Percentiles rank a stretch among this genome's conserved stretches.
Conservation (phyloP, 2,888 invertebrate genomes). For the Pseudanteris insignis region DNA sequence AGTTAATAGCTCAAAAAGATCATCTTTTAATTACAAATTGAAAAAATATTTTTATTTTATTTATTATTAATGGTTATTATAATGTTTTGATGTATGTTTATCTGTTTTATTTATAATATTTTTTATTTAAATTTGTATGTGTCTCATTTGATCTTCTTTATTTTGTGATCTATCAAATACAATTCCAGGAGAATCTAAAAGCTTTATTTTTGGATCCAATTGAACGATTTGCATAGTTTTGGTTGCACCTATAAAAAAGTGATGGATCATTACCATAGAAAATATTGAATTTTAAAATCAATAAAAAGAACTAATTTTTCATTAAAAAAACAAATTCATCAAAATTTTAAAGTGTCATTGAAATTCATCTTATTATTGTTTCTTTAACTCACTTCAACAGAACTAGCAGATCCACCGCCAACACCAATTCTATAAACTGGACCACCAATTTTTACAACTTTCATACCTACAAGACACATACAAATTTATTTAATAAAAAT, state of each 20-base stretch:
- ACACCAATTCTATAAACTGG: conserved; percentile 98
- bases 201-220: conserved; percentile 92
- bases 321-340: too few relatives aligned
- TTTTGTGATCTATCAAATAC: conserved; percentile 77
- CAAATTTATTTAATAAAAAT: conserved; percentile 1
- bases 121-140: background rate
- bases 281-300: too few relatives aligned
- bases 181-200: conserved; percentile 96
- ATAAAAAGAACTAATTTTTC: too few relatives aligned
- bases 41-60: too few relatives aligned
- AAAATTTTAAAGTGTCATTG: too few relatives aligned
- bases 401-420: conserved; percentile 98
- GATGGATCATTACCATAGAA: too few relatives aligned
- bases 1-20: conserved; percentile 80
- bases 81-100: too few relatives aligned
- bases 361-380: too few relatives aligned
- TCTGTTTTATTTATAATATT: background rate
- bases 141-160: conserved; percentile 72
- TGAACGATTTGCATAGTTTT: conserved; percentile 95
- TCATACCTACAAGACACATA: conserved; percentile 74
- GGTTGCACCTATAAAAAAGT: conserved; percentile 41
- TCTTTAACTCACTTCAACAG: conserved; percentile 73
- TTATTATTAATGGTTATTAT: too few relatives aligned
- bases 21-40: conserved; percentile 5
- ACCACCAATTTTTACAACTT: conserved; percentile 94